Evolutionary conservation across 2,113 vertebrate species (phyloP).

Genomic region (Uria aalge): DNA sequence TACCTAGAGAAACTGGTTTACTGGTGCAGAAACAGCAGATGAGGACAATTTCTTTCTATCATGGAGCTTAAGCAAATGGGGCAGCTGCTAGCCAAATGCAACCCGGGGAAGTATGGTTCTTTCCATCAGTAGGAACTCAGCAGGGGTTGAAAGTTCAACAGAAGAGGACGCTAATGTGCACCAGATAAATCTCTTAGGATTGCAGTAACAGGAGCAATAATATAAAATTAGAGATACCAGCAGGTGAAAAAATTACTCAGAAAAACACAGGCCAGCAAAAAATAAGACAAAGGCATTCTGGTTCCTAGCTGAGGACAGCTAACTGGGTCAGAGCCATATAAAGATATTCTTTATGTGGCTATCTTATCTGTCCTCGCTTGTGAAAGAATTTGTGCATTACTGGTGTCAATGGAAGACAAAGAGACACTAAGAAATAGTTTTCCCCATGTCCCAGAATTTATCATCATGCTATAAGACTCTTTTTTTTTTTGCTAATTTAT

Average conservation of each 20-base stretch:
- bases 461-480: neutral
- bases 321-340: constrained; percentile 26
- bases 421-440: neutral
- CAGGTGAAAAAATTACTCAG: constrained; percentile 2
- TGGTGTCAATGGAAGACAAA: neutral
- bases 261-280: neutral
- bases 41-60: neutral
- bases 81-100: neutral
- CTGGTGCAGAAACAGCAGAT: neutral
- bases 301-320: neutral
- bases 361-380: neutral
- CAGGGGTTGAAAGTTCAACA: neutral
- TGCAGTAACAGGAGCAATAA: neutral
- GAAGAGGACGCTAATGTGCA: neutral
- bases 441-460: neutral
- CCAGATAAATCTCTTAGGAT: neutral
- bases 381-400: neutral
- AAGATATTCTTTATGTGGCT: neutral
- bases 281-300: neutral
- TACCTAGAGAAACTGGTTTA: neutral
- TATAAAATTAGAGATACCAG: neutral
- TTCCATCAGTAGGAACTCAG: neutral
- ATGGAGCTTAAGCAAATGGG: neutral
- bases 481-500: neutral
- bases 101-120: neutral